A percentile compares a stretch with the other conserved stretches of the same genome.
These are phyloP conservation scores for Philereme vetulata DNA, from an alignment of 2,888 invertebrate genomes.

Conservation along the genomic window DNA sequence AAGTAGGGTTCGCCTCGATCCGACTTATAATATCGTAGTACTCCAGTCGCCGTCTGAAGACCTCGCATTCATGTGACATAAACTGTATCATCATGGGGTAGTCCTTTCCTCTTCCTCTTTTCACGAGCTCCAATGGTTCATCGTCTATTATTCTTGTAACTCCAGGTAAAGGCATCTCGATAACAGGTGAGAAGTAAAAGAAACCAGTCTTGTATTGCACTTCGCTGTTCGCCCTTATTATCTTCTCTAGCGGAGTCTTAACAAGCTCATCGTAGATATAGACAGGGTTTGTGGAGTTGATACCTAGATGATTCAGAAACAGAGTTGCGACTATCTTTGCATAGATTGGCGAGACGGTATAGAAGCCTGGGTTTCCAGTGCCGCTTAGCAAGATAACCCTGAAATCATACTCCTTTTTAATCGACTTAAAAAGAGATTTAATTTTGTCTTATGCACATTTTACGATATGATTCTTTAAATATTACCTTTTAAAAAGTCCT, in stretches of 20 bases:
- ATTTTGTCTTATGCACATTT: neutral
- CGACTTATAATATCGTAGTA: slow-evolving; percentile 23
- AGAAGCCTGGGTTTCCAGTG: slow-evolving; percentile 16
- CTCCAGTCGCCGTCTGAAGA: slow-evolving; percentile 23
- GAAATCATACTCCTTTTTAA: neutral
- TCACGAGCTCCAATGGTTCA: slow-evolving; percentile 42
- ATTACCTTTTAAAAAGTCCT: slow-evolving; percentile 26
- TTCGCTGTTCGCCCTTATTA: slow-evolving; percentile 36
- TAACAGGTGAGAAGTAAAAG: slow-evolving; percentile 40
- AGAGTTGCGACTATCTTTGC: slow-evolving; percentile 18
- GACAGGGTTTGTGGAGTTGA: slow-evolving; percentile 32
- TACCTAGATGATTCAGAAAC: slow-evolving; percentile 54
- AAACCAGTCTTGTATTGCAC: slow-evolving; percentile 35
- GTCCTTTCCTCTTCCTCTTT: slow-evolving; percentile 38
- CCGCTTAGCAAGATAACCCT: slow-evolving; percentile 44
- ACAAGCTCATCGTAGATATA: slow-evolving; percentile 35
- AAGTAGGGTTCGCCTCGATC: slow-evolving; percentile 25
- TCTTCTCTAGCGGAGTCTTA: slow-evolving; percentile 33
- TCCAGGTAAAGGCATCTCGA: slow-evolving; percentile 36
- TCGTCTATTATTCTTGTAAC: slow-evolving; percentile 42
- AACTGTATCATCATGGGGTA: slow-evolving; percentile 44
- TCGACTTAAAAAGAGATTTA: neutral
- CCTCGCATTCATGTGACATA: slow-evolving; percentile 38
- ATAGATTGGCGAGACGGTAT: slow-evolving; percentile 18
- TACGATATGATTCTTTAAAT: neutral